Evolutionary conservation across 2,797 vertebrate genomes (phyloP).

Genomic region (Macropus fuliginosus): DNA sequence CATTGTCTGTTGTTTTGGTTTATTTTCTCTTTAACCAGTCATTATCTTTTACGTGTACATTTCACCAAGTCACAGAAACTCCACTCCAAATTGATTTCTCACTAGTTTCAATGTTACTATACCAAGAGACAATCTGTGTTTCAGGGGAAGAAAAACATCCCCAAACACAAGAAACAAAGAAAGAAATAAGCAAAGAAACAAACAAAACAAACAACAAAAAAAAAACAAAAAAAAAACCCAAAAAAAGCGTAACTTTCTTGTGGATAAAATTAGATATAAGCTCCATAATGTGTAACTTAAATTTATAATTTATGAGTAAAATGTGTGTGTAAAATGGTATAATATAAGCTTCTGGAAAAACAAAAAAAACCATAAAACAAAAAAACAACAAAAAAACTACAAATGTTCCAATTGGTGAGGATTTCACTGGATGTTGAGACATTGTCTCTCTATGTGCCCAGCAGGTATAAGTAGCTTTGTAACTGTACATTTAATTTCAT

Average conservation of each 20-base stretch:
- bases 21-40: slow-evolving; percentile 23
- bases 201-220: not conserved
- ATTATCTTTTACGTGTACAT: slow-evolving; percentile 68
- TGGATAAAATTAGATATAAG: slow-evolving; percentile 81
- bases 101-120: slow-evolving; percentile 75
- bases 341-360: slow-evolving; percentile 94
- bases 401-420: slow-evolving; percentile 82
- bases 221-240: not conserved
- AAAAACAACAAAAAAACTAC: not conserved
- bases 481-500: slow-evolving; percentile 90
- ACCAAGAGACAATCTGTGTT: slow-evolving; percentile 79
- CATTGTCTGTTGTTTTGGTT: slow-evolving; percentile 67
- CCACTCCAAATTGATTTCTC: slow-evolving; percentile 51
- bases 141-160: slow-evolving; percentile 43
- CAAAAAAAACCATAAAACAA: not conserved
- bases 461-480: slow-evolving; percentile 90
- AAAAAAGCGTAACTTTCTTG: slow-evolving; percentile 79
- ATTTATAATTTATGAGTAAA: slow-evolving; percentile 87
- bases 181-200: not conserved
- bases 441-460: slow-evolving; percentile 89
- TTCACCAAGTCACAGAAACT: slow-evolving; percentile 60
- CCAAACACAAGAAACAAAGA: not conserved
- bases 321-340: slow-evolving; percentile 88
- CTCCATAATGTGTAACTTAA: slow-evolving; percentile 89
- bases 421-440: slow-evolving; percentile 90